Percentiles rank a stretch among this genome's conserved stretches.
Evolutionary conservation across 2,113 vertebrate species (phyloP).

Genomic region (Bufo bufo): DNA sequence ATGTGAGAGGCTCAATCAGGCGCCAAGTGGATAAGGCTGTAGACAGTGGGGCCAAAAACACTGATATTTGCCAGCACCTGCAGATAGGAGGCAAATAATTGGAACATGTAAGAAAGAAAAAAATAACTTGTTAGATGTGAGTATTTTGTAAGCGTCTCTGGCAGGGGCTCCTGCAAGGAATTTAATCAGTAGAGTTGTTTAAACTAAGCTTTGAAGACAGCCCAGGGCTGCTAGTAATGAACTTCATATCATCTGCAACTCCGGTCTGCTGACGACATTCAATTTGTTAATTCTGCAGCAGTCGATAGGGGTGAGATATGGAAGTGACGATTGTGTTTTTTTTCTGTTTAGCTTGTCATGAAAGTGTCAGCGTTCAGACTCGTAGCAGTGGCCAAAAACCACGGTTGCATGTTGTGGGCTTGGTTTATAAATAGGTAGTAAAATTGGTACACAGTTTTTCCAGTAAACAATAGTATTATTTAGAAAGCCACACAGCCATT

Average conservation of each 20-base stretch:
- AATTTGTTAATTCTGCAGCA: slow-evolving; percentile 85
- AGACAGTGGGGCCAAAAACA: slow-evolving; percentile 74
- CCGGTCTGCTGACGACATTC: slow-evolving; percentile 82
- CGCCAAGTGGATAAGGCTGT: slow-evolving; percentile 81
- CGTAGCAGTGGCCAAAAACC: no score
- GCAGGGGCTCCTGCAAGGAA: slow-evolving; percentile 77
- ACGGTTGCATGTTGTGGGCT: no score
- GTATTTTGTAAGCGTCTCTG: slow-evolving; percentile 78
- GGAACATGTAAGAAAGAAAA: slow-evolving; percentile 74
- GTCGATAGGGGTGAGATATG: slow-evolving; percentile 81
- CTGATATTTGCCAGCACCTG: slow-evolving; percentile 83
- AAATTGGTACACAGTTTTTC: no score
- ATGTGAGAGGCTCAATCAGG: slow-evolving; percentile 77
- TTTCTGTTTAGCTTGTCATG: slow-evolving; percentile 65
- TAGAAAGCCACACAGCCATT: no score
- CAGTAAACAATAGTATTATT: no score
- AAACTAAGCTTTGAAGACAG: slow-evolving; percentile 74
- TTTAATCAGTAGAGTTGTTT: slow-evolving; percentile 85
- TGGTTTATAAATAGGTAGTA: no score
- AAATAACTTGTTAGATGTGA: slow-evolving; percentile 72
- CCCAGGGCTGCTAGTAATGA: slow-evolving; percentile 74
- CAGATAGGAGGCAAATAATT: slow-evolving; percentile 79
- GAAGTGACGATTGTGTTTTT: slow-evolving; percentile 80
- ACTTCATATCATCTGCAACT: slow-evolving; percentile 78
- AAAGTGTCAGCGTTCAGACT: slow-evolving; percentile 73